Evolutionary conservation across 1,140 invertebrate species (phyloP), one percentile per base, ranked within the genome.

Genomic region (Temnothorax curvispinosus): DNA sequence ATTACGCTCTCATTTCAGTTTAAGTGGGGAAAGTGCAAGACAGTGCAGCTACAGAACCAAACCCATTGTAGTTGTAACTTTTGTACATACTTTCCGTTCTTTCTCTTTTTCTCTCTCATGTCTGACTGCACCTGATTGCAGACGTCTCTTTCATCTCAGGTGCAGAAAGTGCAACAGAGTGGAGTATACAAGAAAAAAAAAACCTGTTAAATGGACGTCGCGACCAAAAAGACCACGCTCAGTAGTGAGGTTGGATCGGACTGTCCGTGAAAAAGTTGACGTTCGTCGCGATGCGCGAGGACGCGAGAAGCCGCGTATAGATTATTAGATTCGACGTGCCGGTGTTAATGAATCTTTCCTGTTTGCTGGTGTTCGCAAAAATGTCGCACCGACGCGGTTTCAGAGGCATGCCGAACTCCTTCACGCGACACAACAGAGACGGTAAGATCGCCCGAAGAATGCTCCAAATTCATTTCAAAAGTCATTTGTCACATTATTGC

Each of bases 401-500:
- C 6, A 82, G 27, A 72, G 18, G 27, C 32, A 21, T 3, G 4
- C 21, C 18, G 0, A 7, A n/a, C 9, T 56, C 21, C 8, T 56
- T 21, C 4, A 0, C 8, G 13, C 65, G 21, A 47, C 21, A 1
- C 32, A 32, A 15, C n/a, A 82, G 65, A 58, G 65, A 82, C 13
- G 78, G 78, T 82, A 72, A 81, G 44, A 58, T 81, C 6, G 18
- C 2, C 38, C 15, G 9, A 38, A 3, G 4, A 52, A 64, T 13
- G 6, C 2, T 64, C 7, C 1, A 65, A n/a, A 13, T 4, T 41
- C 9, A 13, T 41, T 67, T 21, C n/a, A 11, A 5, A 41, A 21
- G 8, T 44, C 11, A 7, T 47, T 65, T 21, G 4, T 44, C 9
- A 18, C 21, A 32, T 62, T 62, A 8, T 21, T 44, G 7, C 18